Evolutionary conservation across 2,888 invertebrate species (phyloP), one percentile per base, ranked within the genome.

Genomic region (Philereme transversata): DNA sequence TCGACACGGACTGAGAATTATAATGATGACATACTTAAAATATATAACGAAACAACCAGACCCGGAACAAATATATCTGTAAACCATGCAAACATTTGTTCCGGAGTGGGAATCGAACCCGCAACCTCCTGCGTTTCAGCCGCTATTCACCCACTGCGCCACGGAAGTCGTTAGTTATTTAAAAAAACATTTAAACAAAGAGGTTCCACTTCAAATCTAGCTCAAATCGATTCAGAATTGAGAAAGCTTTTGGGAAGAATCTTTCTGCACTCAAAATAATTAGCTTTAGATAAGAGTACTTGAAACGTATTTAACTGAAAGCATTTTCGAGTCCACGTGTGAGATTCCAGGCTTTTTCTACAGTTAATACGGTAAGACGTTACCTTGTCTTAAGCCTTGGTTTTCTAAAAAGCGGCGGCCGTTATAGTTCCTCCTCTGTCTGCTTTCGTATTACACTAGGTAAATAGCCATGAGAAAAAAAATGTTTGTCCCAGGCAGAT

Each of bases 271-370:
- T 62, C 62, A 48, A 55, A 62, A 62, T 62, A 62, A 58, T 62
- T 52, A 62, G 44, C 48, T 59, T 45, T 40, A 52, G 53, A 56
- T 22, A 46, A 57, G 52, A 36, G 45, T 49, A 46, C 45, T 46
- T 5, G 8, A 61, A 50, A 53, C 51, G 48, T 58, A 49, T 63
- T 59, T 59, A 63, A 56, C 62, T 62, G 55, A 62, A 58, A 58
- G 62, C 58, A 36, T 62, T 62, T 51, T 55, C 62, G 5, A 10
- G 62, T 58, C 58, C 62, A 62, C 62, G 58, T 62, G 58, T 62
- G 62, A 33, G 44, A 35, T 10, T 58, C 9, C 10, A 44, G 57
- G 55, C 50, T 51, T 36, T 60, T 56, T 60, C 60, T 60, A 56
- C 7, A 33, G 48, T 56, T 60, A 56, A 56, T 60, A 60, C 47